phyloP scores from a whole-genome alignment of 2,113 vertebrate genomes.

The Chloropsis hardwickii region DNA sequence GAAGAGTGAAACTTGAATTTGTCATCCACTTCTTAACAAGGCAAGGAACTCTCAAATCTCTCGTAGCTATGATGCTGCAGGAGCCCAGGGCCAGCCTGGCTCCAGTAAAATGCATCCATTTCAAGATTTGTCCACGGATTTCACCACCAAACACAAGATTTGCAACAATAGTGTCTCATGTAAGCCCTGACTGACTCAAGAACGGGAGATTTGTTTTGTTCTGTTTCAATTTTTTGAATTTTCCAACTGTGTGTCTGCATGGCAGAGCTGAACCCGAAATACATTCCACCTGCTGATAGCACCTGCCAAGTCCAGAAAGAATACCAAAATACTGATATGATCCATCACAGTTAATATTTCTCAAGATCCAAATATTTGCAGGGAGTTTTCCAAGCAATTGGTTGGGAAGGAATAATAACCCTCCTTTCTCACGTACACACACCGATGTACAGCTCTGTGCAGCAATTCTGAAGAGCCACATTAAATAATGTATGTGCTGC shows the following conservation, averaged over 20 bases:
- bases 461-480: not conserved
- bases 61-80: accelerated
- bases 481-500: slow-evolving; percentile 27
- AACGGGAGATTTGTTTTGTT: not conserved
- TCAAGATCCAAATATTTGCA: not conserved
- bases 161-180: not conserved
- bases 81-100: not conserved
- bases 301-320: not conserved
- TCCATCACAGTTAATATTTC: not conserved
- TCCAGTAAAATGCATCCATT: not conserved
- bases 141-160: not conserved
- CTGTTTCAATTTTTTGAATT: not conserved
- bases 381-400: not conserved
- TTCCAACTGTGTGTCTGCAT: not conserved
- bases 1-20: not conserved
- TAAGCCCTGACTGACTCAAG: not conserved
- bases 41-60: not conserved
- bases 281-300: not conserved
- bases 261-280: not conserved
- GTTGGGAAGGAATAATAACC: not conserved
- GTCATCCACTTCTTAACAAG: not conserved
- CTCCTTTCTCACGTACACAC: not conserved
- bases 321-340: not conserved
- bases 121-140: not conserved
- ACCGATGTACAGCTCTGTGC: not conserved